These are phyloP conservation scores for Gastrophryne carolinensis DNA, from an alignment of 2,797 vertebrate genomes.

Conservation along the genomic window DNA sequence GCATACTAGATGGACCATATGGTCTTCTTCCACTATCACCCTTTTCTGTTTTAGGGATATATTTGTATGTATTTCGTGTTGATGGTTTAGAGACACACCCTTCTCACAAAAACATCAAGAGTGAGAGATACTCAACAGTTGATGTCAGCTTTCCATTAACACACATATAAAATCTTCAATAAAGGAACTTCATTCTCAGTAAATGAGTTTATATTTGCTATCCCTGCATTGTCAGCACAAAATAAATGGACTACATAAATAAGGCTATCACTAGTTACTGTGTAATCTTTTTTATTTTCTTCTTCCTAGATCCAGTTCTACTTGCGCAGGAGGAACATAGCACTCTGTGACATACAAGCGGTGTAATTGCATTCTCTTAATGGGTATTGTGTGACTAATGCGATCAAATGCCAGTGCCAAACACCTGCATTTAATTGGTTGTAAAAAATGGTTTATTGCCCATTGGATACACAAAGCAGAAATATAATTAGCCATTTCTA, in stretches of 20 bases:
- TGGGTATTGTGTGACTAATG: constrained; percentile 55
- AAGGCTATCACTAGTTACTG: constrained; percentile 46
- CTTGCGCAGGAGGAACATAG: constrained; percentile 47
- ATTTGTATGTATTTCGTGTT: background rate
- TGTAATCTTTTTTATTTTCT: constrained; percentile 48
- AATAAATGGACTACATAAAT: constrained; percentile 53
- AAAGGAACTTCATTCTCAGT: constrained; percentile 46
- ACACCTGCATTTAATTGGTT: constrained; percentile 55
- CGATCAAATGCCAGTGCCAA: constrained; percentile 53
- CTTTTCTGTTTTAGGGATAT: too few relatives aligned
- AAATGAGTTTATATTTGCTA: constrained; percentile 50
- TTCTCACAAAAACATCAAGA: background rate
- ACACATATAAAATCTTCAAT: constrained; percentile 50
- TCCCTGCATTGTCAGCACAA: constrained; percentile 49
- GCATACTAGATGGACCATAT: too few relatives aligned
- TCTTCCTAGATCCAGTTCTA: constrained; percentile 37
- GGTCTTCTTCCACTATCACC: too few relatives aligned
- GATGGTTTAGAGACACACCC: background rate
- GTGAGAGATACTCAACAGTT: constrained; percentile 4
- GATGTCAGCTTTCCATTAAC: constrained; percentile 49
- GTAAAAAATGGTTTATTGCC: constrained; percentile 54
- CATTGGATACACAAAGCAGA: constrained; percentile 54
- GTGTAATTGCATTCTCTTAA: constrained; percentile 54
- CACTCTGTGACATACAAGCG: constrained; percentile 50
- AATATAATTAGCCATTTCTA: constrained; percentile 54